Base-by-base conservation (phyloP, 1,140 invertebrate genomes). In the Atopsyche davidsoni region DNA sequence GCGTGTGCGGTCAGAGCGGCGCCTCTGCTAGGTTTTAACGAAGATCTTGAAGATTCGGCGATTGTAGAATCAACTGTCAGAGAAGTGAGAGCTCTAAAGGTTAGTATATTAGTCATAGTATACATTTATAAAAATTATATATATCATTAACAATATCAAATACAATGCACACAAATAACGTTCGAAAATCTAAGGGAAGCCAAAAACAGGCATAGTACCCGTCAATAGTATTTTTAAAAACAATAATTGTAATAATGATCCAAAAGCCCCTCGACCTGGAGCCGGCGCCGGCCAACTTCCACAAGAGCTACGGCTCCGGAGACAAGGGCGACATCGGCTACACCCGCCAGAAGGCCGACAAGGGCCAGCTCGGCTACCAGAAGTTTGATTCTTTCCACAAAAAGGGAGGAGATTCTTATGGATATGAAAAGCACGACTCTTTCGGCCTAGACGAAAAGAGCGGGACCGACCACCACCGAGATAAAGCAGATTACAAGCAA, bases 381-480 rank as follows among this genome's bases (percentile, higher is more conserved):
- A 78, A 77, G 53, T 79, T 79, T 55, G 82, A 84, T 61, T 81
- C 79, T 31, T 85, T 76, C 66, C 82, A 85, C 66, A 83, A 84
- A 64, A 81, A 79, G 61, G 77, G 78, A 14, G 80, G 81, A 2
- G 82, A 86, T 63, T 75, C 79, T 60, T 84, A 82, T 61, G 82
- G 79, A 36, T 81, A 80, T 54, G 79, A 84, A 64, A 77, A 79
- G 57, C 75, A 83, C 60, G 75, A 77, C 16, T 75, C 77, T 24
- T 84, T 67, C 59, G 82, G 82, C 9, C 57, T 59, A 9, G 70
- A 69, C 10, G 57, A 73, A 10, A 60, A 75, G 34, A 60, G 60
- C 17, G 63, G 59, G 11, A 57, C 64, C 21, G 57, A 41, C 22
- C 66, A 23, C 2, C 14, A 51, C 32, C 36, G 31, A 4, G 48